Evolutionary conservation across 2,888 invertebrate species (phyloP), one percentile per base, ranked within the genome.

Genomic region (Papilio elwesi): DNA sequence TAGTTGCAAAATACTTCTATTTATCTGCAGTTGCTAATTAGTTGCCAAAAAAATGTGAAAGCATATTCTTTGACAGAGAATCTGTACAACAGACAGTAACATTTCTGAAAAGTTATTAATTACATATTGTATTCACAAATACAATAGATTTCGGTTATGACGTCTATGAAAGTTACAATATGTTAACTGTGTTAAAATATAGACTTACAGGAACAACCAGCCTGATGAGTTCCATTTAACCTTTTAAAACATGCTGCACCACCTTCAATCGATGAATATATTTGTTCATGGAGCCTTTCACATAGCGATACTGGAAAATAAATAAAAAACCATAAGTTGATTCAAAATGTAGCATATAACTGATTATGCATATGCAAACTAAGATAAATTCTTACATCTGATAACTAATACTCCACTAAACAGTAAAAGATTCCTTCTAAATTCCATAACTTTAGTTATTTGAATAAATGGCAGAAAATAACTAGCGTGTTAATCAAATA

Each of bases 201-300:
- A 69, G 73, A 95, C 97, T 95, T 95, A 98, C 98, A 98, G 68
- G 97, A 96, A 89, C 99, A 99, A 75, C 99, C 99, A 79, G 97
- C 96, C 91, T 99, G 98, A 92, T 98, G 98, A 12, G 99, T 99
- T 73, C 97, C 98, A 95, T 99, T 99, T 76, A 99, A 92, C 75
- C 98, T 95, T 76, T 98, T 95, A 85, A 98, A 98, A 92, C 99
- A 99, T 68, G 96, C 96, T 72, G 95, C 94, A 63, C 95, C 95
- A 64, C 96, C 97, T 79, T 95, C 94, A 70, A 98, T 95, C 12
- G 95, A 89, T 79, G 96, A 95, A 83, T 98, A 98, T 94, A 98
- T 97, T 91, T 96, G 96, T 82, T 97, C 96, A 85, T 96, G 96
- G n/a, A 96, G 95, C 80, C 97, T 93, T 81, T 95, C 95, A 68